Conservation (phyloP, 2,888 invertebrate species). For the Eristalis intricaria region DNA sequence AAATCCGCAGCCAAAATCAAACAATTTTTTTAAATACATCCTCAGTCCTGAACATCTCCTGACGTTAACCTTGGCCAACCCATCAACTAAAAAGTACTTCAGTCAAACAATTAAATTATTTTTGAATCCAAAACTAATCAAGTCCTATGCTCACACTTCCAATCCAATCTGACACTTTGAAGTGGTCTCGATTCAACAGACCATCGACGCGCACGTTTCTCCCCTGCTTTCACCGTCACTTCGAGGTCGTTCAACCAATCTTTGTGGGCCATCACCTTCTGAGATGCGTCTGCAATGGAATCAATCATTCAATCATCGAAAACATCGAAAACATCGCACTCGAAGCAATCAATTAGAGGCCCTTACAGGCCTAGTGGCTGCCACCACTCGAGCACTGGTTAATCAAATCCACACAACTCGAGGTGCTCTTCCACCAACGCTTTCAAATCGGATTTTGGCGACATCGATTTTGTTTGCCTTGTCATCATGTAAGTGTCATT, state of each 20-base stretch:
- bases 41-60: background rate
- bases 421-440: background rate
- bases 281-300: background rate
- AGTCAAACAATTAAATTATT: background rate
- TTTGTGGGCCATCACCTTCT: constrained; percentile 31
- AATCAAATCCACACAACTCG: background rate
- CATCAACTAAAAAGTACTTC: background rate
- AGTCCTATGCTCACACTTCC: background rate
- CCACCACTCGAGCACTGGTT: background rate
- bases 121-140: background rate
- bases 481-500: constrained; percentile 30
- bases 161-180: background rate
- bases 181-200: background rate
- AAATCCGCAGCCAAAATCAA: too few species aligned
- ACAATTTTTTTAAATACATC: too few species aligned
- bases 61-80: background rate
- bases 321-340: background rate
- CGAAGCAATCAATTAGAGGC: background rate
- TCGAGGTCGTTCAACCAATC: constrained; percentile 17
- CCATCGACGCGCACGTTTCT: background rate
- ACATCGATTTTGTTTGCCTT: constrained; percentile 20
- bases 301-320: background rate
- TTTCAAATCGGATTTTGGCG: background rate
- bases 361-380: background rate
- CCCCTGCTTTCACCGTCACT: constrained; percentile 19